phyloP scores from a whole-genome alignment of 2,113 vertebrate species.

The Ursus arctos region DNA sequence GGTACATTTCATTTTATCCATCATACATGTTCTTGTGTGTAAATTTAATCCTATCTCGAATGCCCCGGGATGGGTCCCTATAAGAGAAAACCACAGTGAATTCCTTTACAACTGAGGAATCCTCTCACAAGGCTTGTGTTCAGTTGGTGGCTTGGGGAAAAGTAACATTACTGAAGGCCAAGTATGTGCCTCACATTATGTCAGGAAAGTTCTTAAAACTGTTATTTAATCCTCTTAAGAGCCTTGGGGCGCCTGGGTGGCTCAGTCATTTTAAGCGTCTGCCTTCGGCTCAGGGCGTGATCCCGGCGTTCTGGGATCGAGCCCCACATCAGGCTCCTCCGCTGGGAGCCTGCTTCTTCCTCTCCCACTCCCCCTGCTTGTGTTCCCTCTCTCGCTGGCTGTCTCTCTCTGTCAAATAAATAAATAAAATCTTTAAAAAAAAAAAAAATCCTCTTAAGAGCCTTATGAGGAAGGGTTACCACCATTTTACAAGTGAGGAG shows the following conservation, averaged over 20 bases:
- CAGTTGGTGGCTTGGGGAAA: neutral
- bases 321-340: too few species aligned
- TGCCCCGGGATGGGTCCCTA: neutral
- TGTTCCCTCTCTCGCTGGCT: too few species aligned
- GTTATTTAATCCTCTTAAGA: neutral
- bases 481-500: neutral
- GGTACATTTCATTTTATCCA: neutral
- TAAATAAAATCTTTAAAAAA: too few species aligned
- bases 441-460: neutral
- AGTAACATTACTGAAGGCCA: neutral
- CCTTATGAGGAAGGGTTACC: neutral
- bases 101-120: neutral
- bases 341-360: too few species aligned
- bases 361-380: too few species aligned
- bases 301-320: too few species aligned
- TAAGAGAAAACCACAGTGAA: neutral
- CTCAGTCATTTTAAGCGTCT: too few species aligned
- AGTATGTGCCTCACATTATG: neutral
- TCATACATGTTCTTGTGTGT: neutral
- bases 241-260: neutral
- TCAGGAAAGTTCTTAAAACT: neutral
- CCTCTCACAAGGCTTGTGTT: neutral
- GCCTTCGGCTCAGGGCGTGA: too few species aligned
- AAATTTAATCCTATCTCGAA: neutral
- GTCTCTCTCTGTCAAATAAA: too few species aligned